Evolutionary conservation across 53 echinoderm and acorn worm species (phyloP).

Genomic region (Patiria pectinifera): DNA sequence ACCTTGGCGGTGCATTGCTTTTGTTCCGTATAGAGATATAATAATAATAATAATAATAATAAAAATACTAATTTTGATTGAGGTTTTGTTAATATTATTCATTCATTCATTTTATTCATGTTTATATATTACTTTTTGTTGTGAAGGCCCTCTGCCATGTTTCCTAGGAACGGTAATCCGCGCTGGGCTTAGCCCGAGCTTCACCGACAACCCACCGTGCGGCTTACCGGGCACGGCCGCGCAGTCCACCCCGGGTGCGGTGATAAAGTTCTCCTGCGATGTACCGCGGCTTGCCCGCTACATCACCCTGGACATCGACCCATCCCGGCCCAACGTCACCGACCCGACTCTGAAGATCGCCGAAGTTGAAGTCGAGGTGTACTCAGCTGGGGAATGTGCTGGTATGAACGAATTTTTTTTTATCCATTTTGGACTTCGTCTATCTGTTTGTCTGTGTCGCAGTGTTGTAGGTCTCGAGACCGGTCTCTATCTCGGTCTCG

Average conservation of each 20-base stretch:
- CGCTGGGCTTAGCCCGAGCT: constrained; percentile 25
- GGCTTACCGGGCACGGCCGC: constrained; percentile 27
- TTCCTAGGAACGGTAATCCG: constrained; percentile 7
- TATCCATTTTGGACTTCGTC: too few species aligned
- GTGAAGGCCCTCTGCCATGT: background rate
- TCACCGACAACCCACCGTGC: constrained; percentile 29
- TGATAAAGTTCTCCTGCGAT: constrained; percentile 7
- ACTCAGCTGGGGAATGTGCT: background rate
- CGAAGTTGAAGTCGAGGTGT: background rate
- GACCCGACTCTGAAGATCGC: constrained; percentile 3
- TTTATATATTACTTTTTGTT: too few species aligned
- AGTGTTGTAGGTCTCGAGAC: too few species aligned
- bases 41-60: too few species aligned
- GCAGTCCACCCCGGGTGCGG: background rate
- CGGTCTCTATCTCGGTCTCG: too few species aligned
- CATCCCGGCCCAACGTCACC: background rate
- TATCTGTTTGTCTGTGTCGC: too few species aligned
- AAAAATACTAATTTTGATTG: too few species aligned
- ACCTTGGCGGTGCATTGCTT: too few species aligned
- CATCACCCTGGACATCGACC: constrained; percentile 27
- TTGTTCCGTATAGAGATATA: too few species aligned
- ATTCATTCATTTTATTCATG: too few species aligned
- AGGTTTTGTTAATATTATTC: too few species aligned
- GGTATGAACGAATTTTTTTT: too few species aligned
- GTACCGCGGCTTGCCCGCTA: constrained; percentile 5